These are phyloP conservation scores for Cephalopachus bancanus DNA, from an alignment of 2,797 vertebrate species.

Conservation along the genomic window DNA sequence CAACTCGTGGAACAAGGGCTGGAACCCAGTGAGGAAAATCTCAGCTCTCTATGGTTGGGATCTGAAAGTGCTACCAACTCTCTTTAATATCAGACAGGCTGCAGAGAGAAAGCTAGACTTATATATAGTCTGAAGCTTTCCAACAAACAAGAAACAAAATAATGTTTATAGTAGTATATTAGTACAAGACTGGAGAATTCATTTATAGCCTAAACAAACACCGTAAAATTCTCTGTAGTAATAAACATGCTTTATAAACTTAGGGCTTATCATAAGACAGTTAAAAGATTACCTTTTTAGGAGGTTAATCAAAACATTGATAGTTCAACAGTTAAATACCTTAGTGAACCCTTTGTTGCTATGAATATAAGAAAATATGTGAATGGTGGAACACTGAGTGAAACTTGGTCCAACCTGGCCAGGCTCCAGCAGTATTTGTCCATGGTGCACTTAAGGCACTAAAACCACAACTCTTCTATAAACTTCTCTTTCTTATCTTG, in stretches of 20 bases:
- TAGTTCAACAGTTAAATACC: neutral
- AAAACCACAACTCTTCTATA: neutral
- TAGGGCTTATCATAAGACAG: neutral
- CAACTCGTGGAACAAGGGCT: neutral
- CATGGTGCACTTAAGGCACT: neutral
- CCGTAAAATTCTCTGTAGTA: neutral
- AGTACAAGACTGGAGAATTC: neutral
- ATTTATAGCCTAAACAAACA: neutral
- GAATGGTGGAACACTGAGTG: neutral
- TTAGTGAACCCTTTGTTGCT: neutral
- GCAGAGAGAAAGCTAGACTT: constrained; percentile 19
- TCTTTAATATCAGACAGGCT: neutral
- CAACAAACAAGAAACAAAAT: neutral
- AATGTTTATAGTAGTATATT: neutral
- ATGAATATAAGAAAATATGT: neutral
- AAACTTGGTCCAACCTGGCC: neutral
- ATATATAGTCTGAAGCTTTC: neutral
- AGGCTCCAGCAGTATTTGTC: neutral
- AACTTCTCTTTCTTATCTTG: neutral
- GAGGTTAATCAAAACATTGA: neutral
- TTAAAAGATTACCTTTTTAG: constrained; percentile 19
- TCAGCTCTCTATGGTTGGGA: neutral
- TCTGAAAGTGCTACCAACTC: neutral
- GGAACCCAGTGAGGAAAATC: neutral
- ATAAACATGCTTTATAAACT: neutral